Percentiles rank a stretch among this genome's conserved stretches.
phyloP scores from a whole-genome alignment of 2,113 vertebrate genomes.

The Orientallactaga bullata region DNA sequence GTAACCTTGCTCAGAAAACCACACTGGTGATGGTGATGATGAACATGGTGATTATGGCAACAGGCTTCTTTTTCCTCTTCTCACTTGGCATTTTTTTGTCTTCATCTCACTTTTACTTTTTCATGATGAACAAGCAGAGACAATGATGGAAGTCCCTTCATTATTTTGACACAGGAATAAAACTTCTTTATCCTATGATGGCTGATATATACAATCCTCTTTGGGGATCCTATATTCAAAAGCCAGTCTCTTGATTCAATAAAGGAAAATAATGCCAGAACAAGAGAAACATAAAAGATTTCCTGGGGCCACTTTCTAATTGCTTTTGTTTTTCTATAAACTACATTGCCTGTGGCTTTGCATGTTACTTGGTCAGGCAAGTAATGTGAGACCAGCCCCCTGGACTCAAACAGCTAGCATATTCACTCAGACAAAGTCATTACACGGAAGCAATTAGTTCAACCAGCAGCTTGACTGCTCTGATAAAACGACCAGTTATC shows the following conservation, averaged over 20 bases:
- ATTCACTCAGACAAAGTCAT: conserved; percentile 59
- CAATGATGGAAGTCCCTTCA: not conserved
- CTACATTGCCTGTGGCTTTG: conserved; percentile 4
- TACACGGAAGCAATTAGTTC: conserved; percentile 77
- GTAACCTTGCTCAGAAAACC: not conserved
- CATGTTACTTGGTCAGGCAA: conserved; percentile 43
- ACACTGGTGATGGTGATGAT: not conserved
- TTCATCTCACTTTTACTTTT: conserved; percentile 21
- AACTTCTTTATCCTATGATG: not conserved
- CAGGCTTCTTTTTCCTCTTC: not conserved
- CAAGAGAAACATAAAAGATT: not conserved
- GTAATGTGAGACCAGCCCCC: conserved; percentile 45
- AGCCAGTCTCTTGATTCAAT: not conserved
- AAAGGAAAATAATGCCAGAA: not conserved
- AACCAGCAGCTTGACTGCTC: conserved; percentile 69
- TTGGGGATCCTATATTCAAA: not conserved
- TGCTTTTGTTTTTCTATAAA: conserved; percentile 58
- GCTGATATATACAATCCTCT: not conserved
- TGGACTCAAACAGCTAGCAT: conserved; percentile 28
- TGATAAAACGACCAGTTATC: conserved; percentile 61
- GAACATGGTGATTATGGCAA: not conserved
- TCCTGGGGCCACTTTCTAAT: not conserved
- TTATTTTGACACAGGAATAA: conserved; percentile 5
- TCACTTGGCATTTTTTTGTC: not conserved
- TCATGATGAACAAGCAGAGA: not conserved